Base-by-base conservation (phyloP, 1,140 invertebrate species). In the Calliopsis andreniformis region DNA sequence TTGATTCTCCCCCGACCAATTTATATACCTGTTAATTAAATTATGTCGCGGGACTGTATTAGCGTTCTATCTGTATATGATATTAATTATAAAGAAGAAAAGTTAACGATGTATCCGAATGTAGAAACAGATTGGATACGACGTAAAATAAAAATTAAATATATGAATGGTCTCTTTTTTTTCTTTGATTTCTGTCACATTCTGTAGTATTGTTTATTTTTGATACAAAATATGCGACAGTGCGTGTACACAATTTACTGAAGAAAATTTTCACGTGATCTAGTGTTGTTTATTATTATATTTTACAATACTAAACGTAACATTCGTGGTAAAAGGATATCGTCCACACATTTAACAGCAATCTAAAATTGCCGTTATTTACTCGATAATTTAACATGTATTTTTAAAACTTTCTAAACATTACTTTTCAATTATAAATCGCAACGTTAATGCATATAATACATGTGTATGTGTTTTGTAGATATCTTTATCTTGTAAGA, bases 91-190 rank as follows among this genome's bases (percentile, higher is more conserved):
- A 62, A 30, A 47, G 14, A 39, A 35, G 32, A 28, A 64, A 30
- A 35, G 16, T 78, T 51, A 55, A 64, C n/a, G 42, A 75, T 80
- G 69, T 75, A 81, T 58, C 70, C 63, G 23, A 72, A n/a, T 79
- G 56, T 76, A 81, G 30, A 75, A 45, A 56, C 79, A 23, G n/a
- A 28, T 20, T 55, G 78, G 42, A 73, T 68, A 70, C 68, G 45
- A 12, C 25, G 45, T 63, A 53, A 18, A 81, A 81, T 82, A 80
- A 81, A 80, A 55, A 75, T 2, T 45, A 56, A 62, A 66, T 45
- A 30, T 42, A 12, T 39, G 18, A 73, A 35, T 32, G n/a, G 16
- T 16, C 6, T 58, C 18, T 28, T 30, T 20, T 28, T 30, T 20
- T 12, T 49, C 30, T n/a, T n/a, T 45, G 39, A 32, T 28, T 12